Base-by-base conservation (phyloP, 2,797 vertebrate genomes). In the Manis pentadactyla region DNA sequence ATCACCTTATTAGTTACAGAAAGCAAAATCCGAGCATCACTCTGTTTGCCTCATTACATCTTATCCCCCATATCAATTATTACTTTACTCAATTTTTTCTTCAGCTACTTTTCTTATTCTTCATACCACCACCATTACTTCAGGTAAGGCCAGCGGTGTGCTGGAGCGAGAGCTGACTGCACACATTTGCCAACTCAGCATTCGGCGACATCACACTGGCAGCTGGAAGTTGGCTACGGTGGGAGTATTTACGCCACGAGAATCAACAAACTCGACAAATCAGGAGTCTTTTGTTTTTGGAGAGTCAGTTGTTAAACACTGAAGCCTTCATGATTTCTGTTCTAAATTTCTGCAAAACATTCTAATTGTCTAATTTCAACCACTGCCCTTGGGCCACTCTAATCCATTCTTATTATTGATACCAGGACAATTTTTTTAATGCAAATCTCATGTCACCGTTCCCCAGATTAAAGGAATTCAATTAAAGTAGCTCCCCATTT, bases 301-400 rank as follows among this genome's bases (percentile, higher is more conserved):
- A 59, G 14, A 74, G 53, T 12, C 2, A 0, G 51, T 49, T 90
- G 18, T 86, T 86, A 94, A 39, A 73, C 25, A 94, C 78, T 86
- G 25, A 18, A 8, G 31, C 6, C 1, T 17, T 74, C 37, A n/a
- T 83, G 57, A 73, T 29, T 57, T 92, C 51, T 63, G 82, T 34
- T 55, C 66, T 39, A 89, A 88, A 91, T 92, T 88, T 77, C 55
- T 68, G 10, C 23, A 78, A 86, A 82, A 7, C 34, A 96, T 37
- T 27, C 17, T 46, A 55, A 63, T n/a, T 90, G 23, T 74, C n/a
- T 93, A 68, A 46, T 92, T 86, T 89, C 79, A 92, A 42, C 18
- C 31, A 51, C 49, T 83, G 18, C 18, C 75, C 49, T 39, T 74
- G 23, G 49, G 7, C 64, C 25, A 61, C 18, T 89, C 49, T 39